Evolutionary conservation across 2,113 vertebrate species (phyloP).

Genomic region (Platanista minor): DNA sequence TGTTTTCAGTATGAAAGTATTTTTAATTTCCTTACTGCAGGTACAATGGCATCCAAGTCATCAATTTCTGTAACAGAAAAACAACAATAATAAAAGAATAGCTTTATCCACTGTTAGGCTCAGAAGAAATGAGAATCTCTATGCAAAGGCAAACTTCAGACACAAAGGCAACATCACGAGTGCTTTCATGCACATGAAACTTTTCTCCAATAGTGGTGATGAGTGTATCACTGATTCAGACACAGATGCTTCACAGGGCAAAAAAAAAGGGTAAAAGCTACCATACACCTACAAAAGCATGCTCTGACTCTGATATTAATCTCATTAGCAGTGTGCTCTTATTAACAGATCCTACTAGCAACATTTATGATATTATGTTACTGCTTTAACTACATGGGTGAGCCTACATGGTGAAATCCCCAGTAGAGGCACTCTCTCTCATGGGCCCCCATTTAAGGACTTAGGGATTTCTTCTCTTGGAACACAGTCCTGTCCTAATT

Average conservation of each 20-base stretch:
- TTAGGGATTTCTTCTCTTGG: not conserved
- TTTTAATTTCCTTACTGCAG: constrained; percentile 84
- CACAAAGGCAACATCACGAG: not conserved
- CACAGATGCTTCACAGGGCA: not conserved
- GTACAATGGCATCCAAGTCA: constrained; percentile 87
- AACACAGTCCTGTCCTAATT: not conserved
- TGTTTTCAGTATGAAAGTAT: constrained; percentile 70
- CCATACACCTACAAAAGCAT: not conserved
- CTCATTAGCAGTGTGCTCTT: not conserved
- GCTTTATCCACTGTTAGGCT: not conserved
- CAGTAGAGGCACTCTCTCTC: not conserved
- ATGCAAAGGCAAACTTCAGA: not conserved
- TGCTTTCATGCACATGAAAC: not conserved
- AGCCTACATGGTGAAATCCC: not conserved
- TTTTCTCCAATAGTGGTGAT: not conserved
- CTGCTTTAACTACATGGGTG: not conserved
- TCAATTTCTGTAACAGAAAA: constrained; percentile 85
- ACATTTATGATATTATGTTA: not conserved
- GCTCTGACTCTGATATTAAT: not conserved
- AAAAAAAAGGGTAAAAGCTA: not conserved
- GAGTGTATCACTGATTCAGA: not conserved
- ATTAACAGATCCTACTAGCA: not conserved
- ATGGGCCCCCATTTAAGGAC: not conserved
- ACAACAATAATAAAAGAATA: constrained; percentile 17
- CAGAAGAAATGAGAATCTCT: constrained; percentile 17